Percentiles rank a stretch among this genome's conserved stretches.
Conservation (phyloP, 2,888 invertebrate genomes). For the Micropterix aruncella region DNA sequence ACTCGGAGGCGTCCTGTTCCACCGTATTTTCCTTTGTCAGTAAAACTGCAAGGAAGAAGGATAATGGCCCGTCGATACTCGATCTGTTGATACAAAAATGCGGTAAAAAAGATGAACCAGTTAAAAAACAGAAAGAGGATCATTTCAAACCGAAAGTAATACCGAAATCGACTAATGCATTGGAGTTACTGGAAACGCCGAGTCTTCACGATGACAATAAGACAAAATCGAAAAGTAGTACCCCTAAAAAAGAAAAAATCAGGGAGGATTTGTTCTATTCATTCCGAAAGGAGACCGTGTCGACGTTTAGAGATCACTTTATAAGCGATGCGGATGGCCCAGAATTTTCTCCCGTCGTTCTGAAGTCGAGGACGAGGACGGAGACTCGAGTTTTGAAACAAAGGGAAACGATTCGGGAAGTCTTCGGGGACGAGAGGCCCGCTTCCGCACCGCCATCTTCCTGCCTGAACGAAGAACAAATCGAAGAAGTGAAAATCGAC, state of each 20-base stretch:
- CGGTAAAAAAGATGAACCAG: slow-evolving; percentile 40
- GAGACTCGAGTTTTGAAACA: slow-evolving; percentile 58
- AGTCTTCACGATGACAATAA: slow-evolving; percentile 36
- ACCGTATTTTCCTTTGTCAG: slow-evolving; percentile 48
- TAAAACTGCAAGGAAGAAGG: slow-evolving; percentile 23
- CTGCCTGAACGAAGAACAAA: slow-evolving; percentile 32
- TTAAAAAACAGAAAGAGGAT: slow-evolving; percentile 38
- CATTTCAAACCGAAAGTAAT: slow-evolving; percentile 39
- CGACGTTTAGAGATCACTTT: slow-evolving; percentile 51
- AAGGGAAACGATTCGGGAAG: slow-evolving; percentile 66
- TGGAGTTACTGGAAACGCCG: slow-evolving; percentile 51
- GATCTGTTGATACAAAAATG: slow-evolving; percentile 54
- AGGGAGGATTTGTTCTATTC: slow-evolving; percentile 45
- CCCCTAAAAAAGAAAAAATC: slow-evolving; percentile 31
- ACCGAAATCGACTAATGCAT: slow-evolving; percentile 36
- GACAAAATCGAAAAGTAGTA: slow-evolving; percentile 22
- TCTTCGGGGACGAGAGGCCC: slow-evolving; percentile 64
- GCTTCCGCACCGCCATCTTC: slow-evolving; percentile 68
- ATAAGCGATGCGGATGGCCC: slow-evolving; percentile 46
- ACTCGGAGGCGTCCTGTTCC: slow-evolving; percentile 53
- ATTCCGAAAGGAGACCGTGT: slow-evolving; percentile 54
- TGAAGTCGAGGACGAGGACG: slow-evolving; percentile 61
- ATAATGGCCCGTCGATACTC: slow-evolving; percentile 42
- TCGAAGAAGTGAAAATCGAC: slow-evolving; percentile 5
- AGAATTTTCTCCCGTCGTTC: slow-evolving; percentile 53